Base-by-base conservation (phyloP, 2,797 vertebrate species). In the Microctenopoma lineatum region DNA sequence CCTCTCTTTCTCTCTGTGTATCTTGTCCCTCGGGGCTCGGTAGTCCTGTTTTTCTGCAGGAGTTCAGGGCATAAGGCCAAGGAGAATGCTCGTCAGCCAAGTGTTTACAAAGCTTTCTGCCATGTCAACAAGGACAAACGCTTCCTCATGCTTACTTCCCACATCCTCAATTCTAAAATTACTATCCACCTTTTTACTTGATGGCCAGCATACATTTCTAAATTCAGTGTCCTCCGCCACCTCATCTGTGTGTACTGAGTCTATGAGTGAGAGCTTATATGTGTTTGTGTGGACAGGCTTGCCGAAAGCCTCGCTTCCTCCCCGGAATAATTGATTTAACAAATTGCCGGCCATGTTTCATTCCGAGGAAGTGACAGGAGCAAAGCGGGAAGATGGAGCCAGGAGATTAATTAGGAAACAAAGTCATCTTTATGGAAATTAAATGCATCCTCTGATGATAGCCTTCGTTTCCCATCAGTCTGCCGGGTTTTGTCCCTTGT, bases 381-480 rank as follows among this genome's bases (percentile, higher is more conserved):
- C 78, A 80, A 89, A 90, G 83, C 79, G 57, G 83, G 80, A 87
- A 90, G 90, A 89, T 46, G 74, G 85, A 92, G 91, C 90, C 81
- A 77, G 81, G 90, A 92, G 90, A 92, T 91, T 93, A 92, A 94
- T 93, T 92, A 93, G 88, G 87, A 90, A 90, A 89, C 86, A 90
- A 93, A 92, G 88, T 91, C 84, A 87, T 92, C 86, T 93, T 94
- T 89, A 91, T 92, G 92, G 89, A 93, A 93, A 93, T 94, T 83
- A 92, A 94, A 92, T 80, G 79, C 77, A 83, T 92, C 89, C 86
- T 79, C 87, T 87, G 89, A 90, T 87, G 81, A 87, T 84, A 77
- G 87, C 81, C 75, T 84, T 84, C 83, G 73, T 82, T 84, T 86
- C 63, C 85, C 80, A 86, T 84, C 79, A 85, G 81, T 82, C 76